Conservation (phyloP, 2,113 vertebrate genomes). For the Haemorhous mexicanus region DNA sequence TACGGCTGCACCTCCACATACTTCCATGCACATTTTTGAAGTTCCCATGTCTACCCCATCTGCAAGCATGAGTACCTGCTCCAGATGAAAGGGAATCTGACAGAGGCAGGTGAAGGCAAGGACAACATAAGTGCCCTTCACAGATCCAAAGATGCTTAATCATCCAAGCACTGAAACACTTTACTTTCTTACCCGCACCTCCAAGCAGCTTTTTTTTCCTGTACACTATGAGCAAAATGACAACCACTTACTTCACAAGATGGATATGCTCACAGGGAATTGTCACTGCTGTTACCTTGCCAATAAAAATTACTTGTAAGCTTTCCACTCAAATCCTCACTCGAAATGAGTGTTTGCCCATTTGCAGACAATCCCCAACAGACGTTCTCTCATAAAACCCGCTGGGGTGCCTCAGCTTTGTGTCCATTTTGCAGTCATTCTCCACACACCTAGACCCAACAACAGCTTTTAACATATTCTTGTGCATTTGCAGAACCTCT, state of each 20-base stretch:
- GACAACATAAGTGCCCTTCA: neutral
- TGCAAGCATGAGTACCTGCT: neutral
- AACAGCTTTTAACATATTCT: neutral
- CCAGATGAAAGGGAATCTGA: neutral
- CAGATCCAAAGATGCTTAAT: neutral
- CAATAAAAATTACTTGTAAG: neutral
- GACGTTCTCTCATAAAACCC: neutral
- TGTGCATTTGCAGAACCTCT: neutral
- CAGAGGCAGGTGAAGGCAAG: neutral
- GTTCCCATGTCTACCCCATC: neutral
- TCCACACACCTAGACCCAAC: neutral
- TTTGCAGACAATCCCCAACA: neutral
- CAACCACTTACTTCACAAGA: conserved; percentile 40
- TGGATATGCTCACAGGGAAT: conserved; percentile 14
- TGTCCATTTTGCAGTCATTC: neutral
- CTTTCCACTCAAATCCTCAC: neutral
- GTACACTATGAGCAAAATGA: neutral
- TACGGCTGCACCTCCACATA: neutral
- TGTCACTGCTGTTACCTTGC: neutral
- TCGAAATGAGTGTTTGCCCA: neutral
- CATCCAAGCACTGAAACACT: neutral
- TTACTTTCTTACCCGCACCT: neutral
- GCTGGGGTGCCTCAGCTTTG: neutral
- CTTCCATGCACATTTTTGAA: neutral
- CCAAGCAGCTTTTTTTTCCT: neutral